Evolutionary conservation across 53 echinoderm and acorn worm species (phyloP).

Genomic region (Luidia sarsii): DNA sequence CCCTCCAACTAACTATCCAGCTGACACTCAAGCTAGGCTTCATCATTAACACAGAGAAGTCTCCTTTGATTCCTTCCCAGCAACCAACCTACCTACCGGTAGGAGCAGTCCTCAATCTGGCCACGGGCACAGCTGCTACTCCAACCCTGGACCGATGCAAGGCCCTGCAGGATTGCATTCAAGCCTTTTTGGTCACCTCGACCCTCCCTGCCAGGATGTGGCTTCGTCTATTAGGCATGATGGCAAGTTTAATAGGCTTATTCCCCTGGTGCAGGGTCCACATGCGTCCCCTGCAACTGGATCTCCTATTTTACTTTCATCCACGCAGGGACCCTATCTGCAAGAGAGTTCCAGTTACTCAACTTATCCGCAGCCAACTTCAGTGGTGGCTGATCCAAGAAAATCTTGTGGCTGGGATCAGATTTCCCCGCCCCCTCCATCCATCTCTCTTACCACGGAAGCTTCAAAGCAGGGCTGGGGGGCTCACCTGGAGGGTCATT

Average conservation of each 20-base stretch:
- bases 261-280: conserved; percentile 20
- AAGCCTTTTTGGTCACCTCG: neutral
- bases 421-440: neutral
- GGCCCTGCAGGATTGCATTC: neutral
- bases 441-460: conserved; percentile 5
- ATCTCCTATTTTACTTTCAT: neutral
- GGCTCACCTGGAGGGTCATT: conserved; percentile 1
- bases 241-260: conserved; percentile 17
- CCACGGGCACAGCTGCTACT: neutral
- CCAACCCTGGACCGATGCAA: neutral
- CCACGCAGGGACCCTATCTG: neutral
- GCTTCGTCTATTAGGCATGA: neutral
- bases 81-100: conserved; percentile 24
- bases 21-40: too few relatives aligned
- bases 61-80: conserved; percentile 18
- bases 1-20: too few relatives aligned
- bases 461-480: neutral
- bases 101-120: conserved; percentile 19
- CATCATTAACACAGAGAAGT: neutral
- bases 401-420: neutral
- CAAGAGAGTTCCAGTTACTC: neutral
- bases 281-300: neutral
- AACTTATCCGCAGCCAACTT: neutral
- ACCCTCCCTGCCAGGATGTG: conserved; percentile 1
- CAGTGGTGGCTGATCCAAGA: conserved; percentile 3